Conservation (phyloP, 2,888 invertebrate species). For the Aporophyla nigra region DNA sequence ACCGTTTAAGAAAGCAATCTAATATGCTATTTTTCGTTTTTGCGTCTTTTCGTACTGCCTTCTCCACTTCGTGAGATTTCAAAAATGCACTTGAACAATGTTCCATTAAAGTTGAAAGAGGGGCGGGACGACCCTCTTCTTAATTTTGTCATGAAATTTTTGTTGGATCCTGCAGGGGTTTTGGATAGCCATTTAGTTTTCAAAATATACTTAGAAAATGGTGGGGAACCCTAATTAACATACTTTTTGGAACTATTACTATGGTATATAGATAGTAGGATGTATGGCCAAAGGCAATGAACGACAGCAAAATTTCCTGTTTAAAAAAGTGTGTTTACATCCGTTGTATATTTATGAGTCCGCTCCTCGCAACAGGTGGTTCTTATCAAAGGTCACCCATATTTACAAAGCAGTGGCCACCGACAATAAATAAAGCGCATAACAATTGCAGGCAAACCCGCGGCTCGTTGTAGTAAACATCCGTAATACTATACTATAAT, state of each 20-base stretch:
- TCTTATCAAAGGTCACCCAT: constrained; percentile 39
- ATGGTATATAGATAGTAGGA: background rate
- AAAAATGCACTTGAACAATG: background rate
- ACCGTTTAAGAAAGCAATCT: too few species aligned
- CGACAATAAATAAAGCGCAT: constrained; percentile 40
- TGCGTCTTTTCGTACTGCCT: too few species aligned
- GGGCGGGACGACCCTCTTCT: too few species aligned
- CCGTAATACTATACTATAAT: constrained; percentile 29
- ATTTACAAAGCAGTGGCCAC: constrained; percentile 35
- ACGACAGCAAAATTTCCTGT: background rate
- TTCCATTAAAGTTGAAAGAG: background rate
- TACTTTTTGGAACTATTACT: background rate
- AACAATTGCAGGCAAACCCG: constrained; percentile 34
- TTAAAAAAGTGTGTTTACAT: constrained; percentile 19
- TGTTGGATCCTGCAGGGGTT: background rate
- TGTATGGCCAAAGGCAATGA: background rate
- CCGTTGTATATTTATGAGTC: background rate
- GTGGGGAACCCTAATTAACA: background rate
- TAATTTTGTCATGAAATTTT: background rate
- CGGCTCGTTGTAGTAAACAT: constrained; percentile 51
- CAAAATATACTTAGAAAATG: background rate
- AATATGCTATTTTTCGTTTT: too few species aligned
- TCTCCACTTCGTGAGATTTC: background rate
- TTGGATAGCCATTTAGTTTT: background rate
- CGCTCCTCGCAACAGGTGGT: constrained; percentile 18